Conservation (phyloP, 92 coral and sea anemone genomes). For the Desmophyllum pertusum region DNA sequence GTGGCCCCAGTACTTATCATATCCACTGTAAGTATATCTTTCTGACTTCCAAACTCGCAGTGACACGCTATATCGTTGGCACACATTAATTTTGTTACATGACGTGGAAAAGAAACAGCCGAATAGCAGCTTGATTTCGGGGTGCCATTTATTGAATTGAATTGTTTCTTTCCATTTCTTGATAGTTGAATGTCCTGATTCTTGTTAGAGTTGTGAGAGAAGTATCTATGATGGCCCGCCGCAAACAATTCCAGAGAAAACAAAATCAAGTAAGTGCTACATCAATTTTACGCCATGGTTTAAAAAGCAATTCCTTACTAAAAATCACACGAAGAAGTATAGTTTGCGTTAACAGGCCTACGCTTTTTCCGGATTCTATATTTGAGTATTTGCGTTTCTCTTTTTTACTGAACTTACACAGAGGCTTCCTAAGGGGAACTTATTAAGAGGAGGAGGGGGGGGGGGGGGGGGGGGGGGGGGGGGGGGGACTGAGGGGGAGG, state of each 20-base stretch:
- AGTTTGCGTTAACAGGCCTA: no score
- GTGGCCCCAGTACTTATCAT: conserved; percentile 26
- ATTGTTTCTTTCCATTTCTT: background rate
- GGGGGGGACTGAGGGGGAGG: no score
- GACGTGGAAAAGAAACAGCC: background rate
- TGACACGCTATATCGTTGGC: background rate
- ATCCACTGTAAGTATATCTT: conserved; percentile 11
- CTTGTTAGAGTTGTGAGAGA: conserved; percentile 17
- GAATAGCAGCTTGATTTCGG: background rate
- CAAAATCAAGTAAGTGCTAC: conserved; percentile 9
- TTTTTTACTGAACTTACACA: no score
- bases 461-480: no score
- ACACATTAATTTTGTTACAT: background rate
- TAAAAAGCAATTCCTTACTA: no score
- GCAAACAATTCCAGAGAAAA: background rate
- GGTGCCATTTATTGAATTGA: no score
- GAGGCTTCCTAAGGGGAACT: no score
- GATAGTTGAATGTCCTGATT: conserved; percentile 1
- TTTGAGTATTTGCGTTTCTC: no score
- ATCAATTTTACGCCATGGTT: no score
- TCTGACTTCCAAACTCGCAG: background rate
- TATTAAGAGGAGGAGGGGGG: no score
- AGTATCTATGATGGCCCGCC: background rate
- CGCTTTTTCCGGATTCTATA: no score
- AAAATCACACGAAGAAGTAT: no score